Evolutionary conservation across 2,797 vertebrate genomes (phyloP), one percentile per base, ranked within the genome.

Genomic region (Poeciliopsis gracilis): DNA sequence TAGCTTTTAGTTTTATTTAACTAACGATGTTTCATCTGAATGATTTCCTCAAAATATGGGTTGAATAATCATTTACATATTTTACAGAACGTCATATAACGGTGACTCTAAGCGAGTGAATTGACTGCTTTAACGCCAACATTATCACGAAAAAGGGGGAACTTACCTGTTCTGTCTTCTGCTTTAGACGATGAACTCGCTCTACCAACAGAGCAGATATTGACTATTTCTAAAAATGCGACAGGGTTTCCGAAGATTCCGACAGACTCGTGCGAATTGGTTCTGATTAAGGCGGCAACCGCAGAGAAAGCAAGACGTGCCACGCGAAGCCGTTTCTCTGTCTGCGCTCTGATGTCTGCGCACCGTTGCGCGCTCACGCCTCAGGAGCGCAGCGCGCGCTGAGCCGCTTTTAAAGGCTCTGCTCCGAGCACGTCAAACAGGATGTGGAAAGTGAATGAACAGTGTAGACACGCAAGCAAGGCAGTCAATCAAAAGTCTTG

Each of bases 101-200:
- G 1, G 5, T 25, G 33, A 41, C 18, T 23, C 4, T 41, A 38
- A 41, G 63, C 61, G 9, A 18, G 28, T 7, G 6, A 36, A 63
- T 36, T 11, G 12, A 12, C 36, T 41, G 23, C 23, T 25, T 3
- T 23, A 10, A 36, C 30, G 15, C 57, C 16, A 67, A 38, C 63
- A 20, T 41, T 25, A 66, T 4, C 7, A 51, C 10, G 23, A 41
- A 16, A 38, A 36, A 38, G 33, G 38, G 3, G 49, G 1, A 43
- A 88, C 88, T 91, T 84, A 92, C 91, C 83, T 71, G 49, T 90
- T 66, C 66, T 72, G 18, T 41, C 36, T 28, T 30, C 0, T 36
- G 8, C 33, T 77, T 36, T 1, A 28, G 63, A 36, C 61, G 57
- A 47, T 28, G 61, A 28, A 51, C 73, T 49, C 10, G 38, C 33